Conservation (phyloP, 2,888 invertebrate species). For the Lobophora halterata region DNA sequence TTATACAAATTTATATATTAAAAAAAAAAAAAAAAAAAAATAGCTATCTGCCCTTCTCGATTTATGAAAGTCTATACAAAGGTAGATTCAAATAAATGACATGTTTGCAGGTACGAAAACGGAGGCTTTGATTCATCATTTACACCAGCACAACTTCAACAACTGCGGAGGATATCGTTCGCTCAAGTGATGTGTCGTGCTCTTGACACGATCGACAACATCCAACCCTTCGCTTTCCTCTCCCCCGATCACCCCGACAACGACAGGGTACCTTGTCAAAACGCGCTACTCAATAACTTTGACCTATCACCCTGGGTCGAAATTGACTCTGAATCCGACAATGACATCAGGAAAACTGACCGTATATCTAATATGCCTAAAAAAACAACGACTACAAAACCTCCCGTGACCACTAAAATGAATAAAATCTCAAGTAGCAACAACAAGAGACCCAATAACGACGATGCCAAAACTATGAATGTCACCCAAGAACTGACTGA, state of each 20-base stretch:
- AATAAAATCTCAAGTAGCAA: slow-evolving; percentile 34
- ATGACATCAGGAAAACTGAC: slow-evolving; percentile 61
- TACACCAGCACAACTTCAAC: slow-evolving; percentile 87
- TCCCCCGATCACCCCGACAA: slow-evolving; percentile 82
- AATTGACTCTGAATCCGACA: slow-evolving; percentile 59
- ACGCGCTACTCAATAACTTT: slow-evolving; percentile 77
- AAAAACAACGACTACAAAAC: slow-evolving; percentile 40
- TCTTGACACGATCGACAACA: slow-evolving; percentile 82
- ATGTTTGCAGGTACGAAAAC: slow-evolving; percentile 85
- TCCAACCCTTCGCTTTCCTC: slow-evolving; percentile 87
- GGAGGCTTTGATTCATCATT: slow-evolving; percentile 86
- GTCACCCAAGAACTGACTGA: slow-evolving; percentile 39
- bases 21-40: too few species aligned
- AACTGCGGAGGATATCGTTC: slow-evolving; percentile 85
- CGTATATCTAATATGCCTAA: slow-evolving; percentile 43
- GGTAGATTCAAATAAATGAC: too few species aligned
- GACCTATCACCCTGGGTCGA: slow-evolving; percentile 84
- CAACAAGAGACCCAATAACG: slow-evolving; percentile 22
- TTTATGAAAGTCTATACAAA: too few species aligned
- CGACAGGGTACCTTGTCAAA: slow-evolving; percentile 78
- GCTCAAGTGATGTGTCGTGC: slow-evolving; percentile 87
- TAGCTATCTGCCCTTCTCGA: too few species aligned
- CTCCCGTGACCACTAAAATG: slow-evolving; percentile 27
- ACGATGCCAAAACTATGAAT: slow-evolving; percentile 33
- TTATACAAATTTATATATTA: too few species aligned